Conservation (phyloP, 2,797 vertebrate genomes). For the Coluber constrictor region DNA sequence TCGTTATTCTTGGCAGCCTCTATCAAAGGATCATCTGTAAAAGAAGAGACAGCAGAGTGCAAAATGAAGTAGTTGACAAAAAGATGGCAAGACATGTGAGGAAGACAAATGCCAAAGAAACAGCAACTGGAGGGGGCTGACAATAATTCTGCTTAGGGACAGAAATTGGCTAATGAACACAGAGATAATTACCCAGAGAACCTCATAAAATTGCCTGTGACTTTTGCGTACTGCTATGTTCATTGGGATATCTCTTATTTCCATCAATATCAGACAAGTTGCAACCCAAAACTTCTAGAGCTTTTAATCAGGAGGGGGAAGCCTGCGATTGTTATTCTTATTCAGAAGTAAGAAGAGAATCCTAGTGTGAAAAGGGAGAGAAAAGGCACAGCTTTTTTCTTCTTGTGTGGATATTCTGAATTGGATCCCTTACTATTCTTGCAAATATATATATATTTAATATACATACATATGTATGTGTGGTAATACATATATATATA, state of each 20-base stretch:
- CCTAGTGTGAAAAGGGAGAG: background rate
- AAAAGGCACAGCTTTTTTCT: background rate
- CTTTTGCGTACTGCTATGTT: background rate
- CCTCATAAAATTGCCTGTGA: background rate
- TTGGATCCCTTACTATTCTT: background rate
- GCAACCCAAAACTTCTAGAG: background rate
- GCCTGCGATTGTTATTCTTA: background rate
- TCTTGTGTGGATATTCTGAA: background rate
- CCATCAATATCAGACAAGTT: background rate
- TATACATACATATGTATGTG: no score
- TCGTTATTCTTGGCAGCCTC: slow-evolving; percentile 86
- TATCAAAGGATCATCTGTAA: slow-evolving; percentile 75
- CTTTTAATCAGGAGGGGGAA: background rate
- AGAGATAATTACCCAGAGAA: background rate
- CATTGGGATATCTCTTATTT: background rate
- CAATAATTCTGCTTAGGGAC: background rate
- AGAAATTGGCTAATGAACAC: background rate
- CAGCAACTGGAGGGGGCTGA: background rate
- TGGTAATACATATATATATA: no score
- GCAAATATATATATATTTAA: background rate
- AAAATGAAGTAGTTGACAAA: slow-evolving; percentile 21
- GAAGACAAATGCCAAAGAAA: background rate
- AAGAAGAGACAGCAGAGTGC: slow-evolving; percentile 52
- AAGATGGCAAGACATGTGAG: background rate
- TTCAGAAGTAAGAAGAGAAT: background rate